Conservation (phyloP, 2,888 invertebrate species). For the Tetheella fluctuosa region DNA sequence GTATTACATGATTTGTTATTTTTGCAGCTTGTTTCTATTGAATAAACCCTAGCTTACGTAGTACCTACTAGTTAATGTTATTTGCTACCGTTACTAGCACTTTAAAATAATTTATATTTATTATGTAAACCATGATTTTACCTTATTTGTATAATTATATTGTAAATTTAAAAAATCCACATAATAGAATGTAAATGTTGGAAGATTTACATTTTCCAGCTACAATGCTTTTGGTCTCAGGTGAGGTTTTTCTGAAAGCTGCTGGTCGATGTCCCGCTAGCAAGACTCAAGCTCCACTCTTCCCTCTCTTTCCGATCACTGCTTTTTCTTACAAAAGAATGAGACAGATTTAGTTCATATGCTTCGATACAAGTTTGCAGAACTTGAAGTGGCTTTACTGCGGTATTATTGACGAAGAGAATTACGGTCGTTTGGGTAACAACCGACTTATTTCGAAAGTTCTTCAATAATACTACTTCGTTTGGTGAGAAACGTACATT, state of each 20-base stretch:
- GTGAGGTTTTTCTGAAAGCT: constrained; percentile 80
- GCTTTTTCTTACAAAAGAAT: constrained; percentile 48
- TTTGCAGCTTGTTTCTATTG: background rate
- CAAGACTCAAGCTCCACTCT: constrained; percentile 65
- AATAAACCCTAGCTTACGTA: background rate
- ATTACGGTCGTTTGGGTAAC: constrained; percentile 67
- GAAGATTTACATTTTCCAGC: constrained; percentile 48
- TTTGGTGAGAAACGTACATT: constrained; percentile 35
- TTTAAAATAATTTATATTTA: background rate
- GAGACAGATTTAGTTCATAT: constrained; percentile 52
- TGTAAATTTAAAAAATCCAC: too few relatives aligned
- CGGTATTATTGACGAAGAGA: constrained; percentile 69
- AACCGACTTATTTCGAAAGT: constrained; percentile 59
- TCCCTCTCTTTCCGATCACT: constrained; percentile 55
- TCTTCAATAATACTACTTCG: constrained; percentile 27
- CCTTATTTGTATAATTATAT: too few relatives aligned
- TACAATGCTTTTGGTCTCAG: constrained; percentile 54
- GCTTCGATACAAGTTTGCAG: constrained; percentile 65
- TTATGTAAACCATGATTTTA: background rate
- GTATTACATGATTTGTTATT: background rate
- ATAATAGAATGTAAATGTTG: background rate
- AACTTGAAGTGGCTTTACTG: constrained; percentile 75
- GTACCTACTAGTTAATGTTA: too few relatives aligned
- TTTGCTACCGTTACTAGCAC: background rate
- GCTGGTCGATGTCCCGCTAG: constrained; percentile 84